Base-by-base conservation (phyloP, 2,113 vertebrate species). In the Philantomba maxwellii region DNA sequence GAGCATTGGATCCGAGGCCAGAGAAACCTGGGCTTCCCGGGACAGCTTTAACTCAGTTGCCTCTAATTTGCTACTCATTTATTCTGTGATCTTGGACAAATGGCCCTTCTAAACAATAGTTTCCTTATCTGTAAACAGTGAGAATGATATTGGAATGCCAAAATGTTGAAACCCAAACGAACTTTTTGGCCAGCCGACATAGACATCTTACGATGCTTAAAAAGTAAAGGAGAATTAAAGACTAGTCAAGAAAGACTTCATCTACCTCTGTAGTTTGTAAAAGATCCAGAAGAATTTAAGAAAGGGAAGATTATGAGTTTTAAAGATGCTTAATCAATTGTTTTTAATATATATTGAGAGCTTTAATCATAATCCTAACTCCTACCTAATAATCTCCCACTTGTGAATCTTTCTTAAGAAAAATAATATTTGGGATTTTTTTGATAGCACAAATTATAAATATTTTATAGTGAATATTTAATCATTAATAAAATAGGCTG, bases 341-440 rank as follows among this genome's bases (percentile, higher is more conserved):
- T 62, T 19, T 93, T 60, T 80, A 66, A 87, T 19, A 60, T 33
- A 25, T 49, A 12, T 21, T 25, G 49, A 55, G 7, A 88, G 47
- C 33, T 36, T 64, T 73, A 64, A 75, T 64, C 2, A 55, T 3
- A 73, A n/a, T n/a, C 43, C 7, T 47, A 77, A 60, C 28, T 73
- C 90, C 78, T 33, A 87, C 55, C 36, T 10, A 87, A 55, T 82
- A 92, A 92, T 82, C 5, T 25, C 11, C 57, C 62, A 89, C 55
- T 91, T 91, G 26, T 33, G 89, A 93, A 80, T 12, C 45, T 64
- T 91, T 87, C 81, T 85, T 81, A 82, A 93, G 39, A 93, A 97
- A 91, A 82, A 58, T 25, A 26, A 17, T 83, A 83, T 88, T 88
- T 57, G 88, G 28, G 19, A 93, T 85, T 80, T 91, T 91, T 77